A percentile compares a stretch with the other conserved stretches of the same genome.
These are phyloP conservation scores for Sminthurinus signatus DNA, from an alignment of 1,140 invertebrate genomes.

Conservation along the genomic window DNA sequence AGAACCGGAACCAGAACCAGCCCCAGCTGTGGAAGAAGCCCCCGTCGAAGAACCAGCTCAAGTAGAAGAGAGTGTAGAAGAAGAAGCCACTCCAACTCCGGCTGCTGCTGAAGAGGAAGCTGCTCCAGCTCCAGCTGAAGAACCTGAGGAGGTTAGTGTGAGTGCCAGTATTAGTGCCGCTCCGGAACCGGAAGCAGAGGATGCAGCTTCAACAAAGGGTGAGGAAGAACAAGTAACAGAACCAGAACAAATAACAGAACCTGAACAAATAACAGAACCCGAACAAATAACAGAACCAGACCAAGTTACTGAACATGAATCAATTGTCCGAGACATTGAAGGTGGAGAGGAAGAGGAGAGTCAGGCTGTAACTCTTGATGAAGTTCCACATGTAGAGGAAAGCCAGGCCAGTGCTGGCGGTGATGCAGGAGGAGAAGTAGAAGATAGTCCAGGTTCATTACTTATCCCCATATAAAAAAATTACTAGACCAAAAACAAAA, in stretches of 20 bases:
- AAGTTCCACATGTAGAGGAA: not conserved
- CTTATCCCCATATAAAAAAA: no score
- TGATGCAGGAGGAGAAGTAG: not conserved
- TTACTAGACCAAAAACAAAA: no score
- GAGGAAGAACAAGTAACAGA: not conserved
- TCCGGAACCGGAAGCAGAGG: not conserved
- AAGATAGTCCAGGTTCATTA: constrained; percentile 11
- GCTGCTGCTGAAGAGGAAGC: constrained; percentile 2
- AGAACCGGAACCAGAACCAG: not conserved
- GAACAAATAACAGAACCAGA: no score
- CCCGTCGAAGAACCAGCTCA: not conserved
- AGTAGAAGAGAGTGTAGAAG: not conserved
- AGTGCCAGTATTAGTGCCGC: not conserved
- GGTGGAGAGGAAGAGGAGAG: not conserved
- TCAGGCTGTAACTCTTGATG: not conserved
- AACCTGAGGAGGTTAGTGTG: not conserved
- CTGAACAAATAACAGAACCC: not conserved
- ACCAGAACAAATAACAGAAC: not conserved
- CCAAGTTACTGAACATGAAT: no score
- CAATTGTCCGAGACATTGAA: no score
- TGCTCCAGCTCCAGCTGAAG: not conserved
- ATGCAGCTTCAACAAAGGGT: not conserved
- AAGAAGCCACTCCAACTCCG: not conserved
- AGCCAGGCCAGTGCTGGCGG: not conserved
- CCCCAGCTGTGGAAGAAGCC: not conserved